Evolutionary conservation across 2,113 vertebrate genomes (phyloP).

Genomic region (Chloropsis cyanopogon): DNA sequence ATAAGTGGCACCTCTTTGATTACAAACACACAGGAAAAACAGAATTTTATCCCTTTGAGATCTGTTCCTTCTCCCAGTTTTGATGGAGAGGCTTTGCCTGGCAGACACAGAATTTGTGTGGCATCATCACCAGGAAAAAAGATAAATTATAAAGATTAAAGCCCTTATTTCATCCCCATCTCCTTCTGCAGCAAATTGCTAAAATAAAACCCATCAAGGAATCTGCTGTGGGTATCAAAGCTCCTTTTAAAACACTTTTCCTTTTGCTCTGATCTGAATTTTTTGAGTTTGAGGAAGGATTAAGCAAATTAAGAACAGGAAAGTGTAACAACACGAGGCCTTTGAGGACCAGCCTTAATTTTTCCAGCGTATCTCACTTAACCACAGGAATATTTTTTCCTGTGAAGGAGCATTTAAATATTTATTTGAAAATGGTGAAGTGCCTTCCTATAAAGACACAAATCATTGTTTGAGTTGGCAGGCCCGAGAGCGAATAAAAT

Average conservation of each 20-base stretch:
- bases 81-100: neutral
- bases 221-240: neutral
- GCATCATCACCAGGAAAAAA: neutral
- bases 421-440: constrained; percentile 60
- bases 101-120: neutral
- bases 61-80: neutral
- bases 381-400: constrained; percentile 60
- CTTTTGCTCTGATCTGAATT: constrained; percentile 12
- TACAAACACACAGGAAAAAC: neutral
- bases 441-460: constrained; percentile 39
- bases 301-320: constrained; percentile 57
- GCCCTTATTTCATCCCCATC: neutral
- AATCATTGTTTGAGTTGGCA: constrained; percentile 45
- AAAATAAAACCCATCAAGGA: neutral
- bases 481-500: neutral
- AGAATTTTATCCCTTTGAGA: neutral
- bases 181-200: neutral
- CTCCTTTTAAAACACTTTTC: constrained; percentile 37
- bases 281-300: constrained; percentile 56
- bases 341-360: constrained; percentile 38
- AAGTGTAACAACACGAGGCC: neutral
- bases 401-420: constrained; percentile 61
- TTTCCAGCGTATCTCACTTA: constrained; percentile 52
- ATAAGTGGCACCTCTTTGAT: neutral
- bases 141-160: neutral